phyloP scores from a whole-genome alignment of 2,888 invertebrate genomes.

The Deilephila porcellus region DNA sequence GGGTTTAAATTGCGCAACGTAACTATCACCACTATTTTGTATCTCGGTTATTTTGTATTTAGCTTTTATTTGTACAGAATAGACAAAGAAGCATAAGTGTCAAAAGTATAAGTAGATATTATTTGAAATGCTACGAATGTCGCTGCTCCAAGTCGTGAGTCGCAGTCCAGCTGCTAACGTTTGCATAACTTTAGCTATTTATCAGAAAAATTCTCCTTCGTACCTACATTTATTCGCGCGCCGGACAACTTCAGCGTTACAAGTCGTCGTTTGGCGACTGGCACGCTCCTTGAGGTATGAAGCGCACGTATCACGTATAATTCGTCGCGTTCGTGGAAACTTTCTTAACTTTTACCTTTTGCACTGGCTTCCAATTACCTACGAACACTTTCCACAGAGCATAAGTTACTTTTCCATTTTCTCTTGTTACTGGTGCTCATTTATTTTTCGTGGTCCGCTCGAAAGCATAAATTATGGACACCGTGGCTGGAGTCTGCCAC shows the following conservation, averaged over 20 bases:
- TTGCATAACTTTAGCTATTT: background rate
- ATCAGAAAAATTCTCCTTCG: background rate
- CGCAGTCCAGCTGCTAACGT: background rate
- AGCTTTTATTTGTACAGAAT: too few relatives aligned
- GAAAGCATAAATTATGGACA: conserved; percentile 82
- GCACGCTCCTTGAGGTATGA: conserved; percentile 2
- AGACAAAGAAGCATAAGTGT: too few relatives aligned
- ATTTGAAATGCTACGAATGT: too few relatives aligned
- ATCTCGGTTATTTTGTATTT: too few relatives aligned
- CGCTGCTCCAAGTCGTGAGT: too few relatives aligned
- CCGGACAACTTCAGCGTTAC: background rate
- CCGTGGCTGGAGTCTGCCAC: conserved; percentile 68
- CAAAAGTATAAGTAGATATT: too few relatives aligned
- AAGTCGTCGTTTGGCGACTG: background rate
- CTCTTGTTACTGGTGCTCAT: conserved; percentile 69
- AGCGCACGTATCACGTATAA: conserved; percentile 9
- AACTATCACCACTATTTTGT: too few relatives aligned
- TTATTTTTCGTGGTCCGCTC: conserved; percentile 80
- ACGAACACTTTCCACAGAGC: conserved; percentile 48
- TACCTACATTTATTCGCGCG: background rate
- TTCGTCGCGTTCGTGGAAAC: conserved; percentile 13
- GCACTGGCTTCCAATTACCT: conserved; percentile 31
- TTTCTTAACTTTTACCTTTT: conserved; percentile 26
- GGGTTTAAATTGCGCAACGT: too few relatives aligned
- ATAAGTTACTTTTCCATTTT: conserved; percentile 66